These are phyloP conservation scores for Pseudomyrmex concolor DNA, from an alignment of 1,140 invertebrate genomes.

Conservation along the genomic window DNA sequence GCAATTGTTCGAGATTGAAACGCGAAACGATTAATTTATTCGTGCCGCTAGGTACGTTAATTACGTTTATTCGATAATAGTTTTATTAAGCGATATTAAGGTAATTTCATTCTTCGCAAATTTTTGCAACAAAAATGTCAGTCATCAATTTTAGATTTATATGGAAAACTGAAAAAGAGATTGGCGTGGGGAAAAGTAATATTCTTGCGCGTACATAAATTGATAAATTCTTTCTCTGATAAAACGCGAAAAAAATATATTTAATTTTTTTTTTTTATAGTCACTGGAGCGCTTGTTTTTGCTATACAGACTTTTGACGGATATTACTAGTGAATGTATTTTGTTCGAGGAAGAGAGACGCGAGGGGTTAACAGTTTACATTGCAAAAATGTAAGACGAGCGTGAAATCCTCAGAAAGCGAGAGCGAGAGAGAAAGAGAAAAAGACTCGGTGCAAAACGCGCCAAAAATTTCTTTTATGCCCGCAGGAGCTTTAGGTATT, in stretches of 20 bases:
- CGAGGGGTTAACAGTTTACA: slow-evolving; percentile 35
- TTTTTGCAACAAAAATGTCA: background rate
- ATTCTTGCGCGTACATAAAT: slow-evolving; percentile 4
- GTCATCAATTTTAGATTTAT: background rate
- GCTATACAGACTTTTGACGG: background rate
- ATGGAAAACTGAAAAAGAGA: background rate
- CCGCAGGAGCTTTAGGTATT: slow-evolving; percentile 76
- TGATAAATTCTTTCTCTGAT: background rate
- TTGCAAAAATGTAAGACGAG: slow-evolving; percentile 67
- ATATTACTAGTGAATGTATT: slow-evolving; percentile 22
- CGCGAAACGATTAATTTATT: slow-evolving; percentile 18
- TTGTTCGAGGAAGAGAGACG: slow-evolving; percentile 3
- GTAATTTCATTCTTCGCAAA: slow-evolving; percentile 7
- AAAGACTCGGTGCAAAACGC: slow-evolving; percentile 63
- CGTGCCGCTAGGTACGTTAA: slow-evolving; percentile 17
- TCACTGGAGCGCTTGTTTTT: background rate
- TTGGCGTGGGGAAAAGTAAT: too few relatives aligned
- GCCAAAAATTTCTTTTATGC: slow-evolving; percentile 72
- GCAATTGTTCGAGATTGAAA: slow-evolving; percentile 17
- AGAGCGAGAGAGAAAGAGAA: background rate
- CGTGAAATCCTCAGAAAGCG: slow-evolving; percentile 69
- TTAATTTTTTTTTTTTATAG: background rate
- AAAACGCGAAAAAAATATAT: background rate
- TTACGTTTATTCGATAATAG: slow-evolving; percentile 27
- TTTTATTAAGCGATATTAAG: background rate